phyloP scores from a whole-genome alignment of 2,113 vertebrate genomes.

The Amphiprion percula region DNA sequence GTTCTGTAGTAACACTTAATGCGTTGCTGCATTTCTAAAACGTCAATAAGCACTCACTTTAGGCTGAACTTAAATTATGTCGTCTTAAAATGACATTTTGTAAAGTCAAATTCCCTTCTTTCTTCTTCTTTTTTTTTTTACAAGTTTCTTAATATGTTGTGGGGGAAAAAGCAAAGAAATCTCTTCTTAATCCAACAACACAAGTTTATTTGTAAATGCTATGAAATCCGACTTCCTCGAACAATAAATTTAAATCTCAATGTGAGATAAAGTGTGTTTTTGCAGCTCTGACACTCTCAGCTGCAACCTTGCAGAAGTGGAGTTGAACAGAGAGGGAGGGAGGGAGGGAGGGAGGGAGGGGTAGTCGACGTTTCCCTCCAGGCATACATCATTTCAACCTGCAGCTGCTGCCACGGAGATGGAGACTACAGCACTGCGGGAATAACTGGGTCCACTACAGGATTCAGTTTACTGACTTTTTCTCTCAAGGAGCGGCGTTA shows the following conservation, averaged over 20 bases:
- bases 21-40: too few species aligned
- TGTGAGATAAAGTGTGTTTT: not conserved
- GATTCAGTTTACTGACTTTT: conserved; percentile 26
- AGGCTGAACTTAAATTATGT: not conserved
- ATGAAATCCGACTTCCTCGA: too few species aligned
- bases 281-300: conserved; percentile 45
- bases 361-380: conserved; percentile 65
- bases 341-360: conserved; percentile 43
- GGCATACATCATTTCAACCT: conserved; percentile 69
- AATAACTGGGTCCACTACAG: conserved; percentile 49
- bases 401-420: conserved; percentile 67
- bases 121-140: too few species aligned
- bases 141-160: not conserved
- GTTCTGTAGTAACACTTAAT: too few species aligned
- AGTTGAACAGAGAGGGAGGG: conserved; percentile 26
- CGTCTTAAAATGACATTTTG: too few species aligned
- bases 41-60: not conserved
- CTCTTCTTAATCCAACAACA: not conserved
- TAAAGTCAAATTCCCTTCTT: not conserved
- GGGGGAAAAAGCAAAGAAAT: not conserved
- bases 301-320: conserved; percentile 71
- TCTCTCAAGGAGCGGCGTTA: not conserved
- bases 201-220: not conserved
- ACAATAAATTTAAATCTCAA: not conserved
- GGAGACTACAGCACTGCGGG: conserved; percentile 79